phyloP scores from a whole-genome alignment of 2,888 invertebrate species.

The Listrodromus nycthemerus region DNA sequence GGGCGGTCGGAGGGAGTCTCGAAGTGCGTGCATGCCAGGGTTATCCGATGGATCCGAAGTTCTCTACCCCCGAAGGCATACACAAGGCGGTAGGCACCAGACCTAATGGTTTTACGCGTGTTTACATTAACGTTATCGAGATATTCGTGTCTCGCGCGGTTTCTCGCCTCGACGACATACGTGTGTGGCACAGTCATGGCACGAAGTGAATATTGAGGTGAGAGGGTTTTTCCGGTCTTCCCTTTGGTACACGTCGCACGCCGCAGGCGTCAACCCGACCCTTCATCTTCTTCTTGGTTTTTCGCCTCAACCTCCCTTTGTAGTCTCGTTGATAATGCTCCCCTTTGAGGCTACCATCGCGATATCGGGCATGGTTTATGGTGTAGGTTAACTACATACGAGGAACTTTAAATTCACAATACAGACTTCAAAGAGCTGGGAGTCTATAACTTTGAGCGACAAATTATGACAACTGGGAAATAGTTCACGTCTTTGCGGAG shows the following conservation, averaged over 20 bases:
- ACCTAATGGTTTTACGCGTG: conserved; percentile 77
- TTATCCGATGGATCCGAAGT: conserved; percentile 65
- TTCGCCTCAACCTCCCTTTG: neutral
- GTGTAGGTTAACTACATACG: no score
- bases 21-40: conserved; percentile 60
- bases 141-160: conserved; percentile 69
- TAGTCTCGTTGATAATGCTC: conserved; percentile 41
- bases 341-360: conserved; percentile 18
- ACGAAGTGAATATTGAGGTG: conserved; percentile 29
- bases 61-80: conserved; percentile 33
- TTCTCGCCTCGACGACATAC: conserved; percentile 35
- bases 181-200: conserved; percentile 10
- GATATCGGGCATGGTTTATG: neutral
- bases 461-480: no score
- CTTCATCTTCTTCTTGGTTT: conserved; percentile 4
- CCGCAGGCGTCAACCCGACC: conserved; percentile 43
- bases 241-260: conserved; percentile 45
- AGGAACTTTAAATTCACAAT: no score
- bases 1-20: conserved; percentile 42
- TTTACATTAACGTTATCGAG: conserved; percentile 78
- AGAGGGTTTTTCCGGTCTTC: conserved; percentile 41
- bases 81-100: conserved; percentile 45
- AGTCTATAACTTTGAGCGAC: no score
- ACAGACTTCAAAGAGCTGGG: no score
- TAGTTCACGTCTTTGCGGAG: no score